Percentiles rank a stretch among this genome's conserved stretches.
Evolutionary conservation across 2,113 vertebrate species (phyloP).

Genomic region (Serilophus lunatus): DNA sequence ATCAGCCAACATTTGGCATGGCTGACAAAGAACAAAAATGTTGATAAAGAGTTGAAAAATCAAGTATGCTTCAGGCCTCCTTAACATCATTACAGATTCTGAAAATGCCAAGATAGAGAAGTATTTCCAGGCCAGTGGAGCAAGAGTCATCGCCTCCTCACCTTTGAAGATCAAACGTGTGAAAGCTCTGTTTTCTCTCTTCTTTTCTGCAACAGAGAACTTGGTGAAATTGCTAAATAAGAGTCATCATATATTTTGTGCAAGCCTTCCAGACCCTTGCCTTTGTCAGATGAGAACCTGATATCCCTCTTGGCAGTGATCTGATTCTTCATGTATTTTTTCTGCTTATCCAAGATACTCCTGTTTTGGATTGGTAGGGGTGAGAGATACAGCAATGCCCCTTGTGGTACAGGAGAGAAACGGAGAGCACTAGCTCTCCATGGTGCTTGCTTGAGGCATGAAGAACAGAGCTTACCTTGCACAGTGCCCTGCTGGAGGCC

Average conservation of each 20-base stretch:
- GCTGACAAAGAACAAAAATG: neutral
- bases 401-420: neutral
- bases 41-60: neutral
- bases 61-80: neutral
- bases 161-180: neutral
- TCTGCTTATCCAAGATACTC: neutral
- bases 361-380: neutral
- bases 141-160: neutral
- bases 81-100: neutral
- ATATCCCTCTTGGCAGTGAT: neutral
- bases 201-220: neutral
- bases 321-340: neutral
- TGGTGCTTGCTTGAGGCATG: neutral
- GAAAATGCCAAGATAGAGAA: neutral
- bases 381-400: rapidly evolving
- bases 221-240: neutral
- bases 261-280: neutral
- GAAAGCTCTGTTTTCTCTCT: neutral
- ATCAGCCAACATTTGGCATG: neutral
- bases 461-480: neutral
- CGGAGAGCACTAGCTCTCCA: neutral
- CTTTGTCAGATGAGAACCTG: neutral
- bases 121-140: neutral
- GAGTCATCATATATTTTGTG: neutral
- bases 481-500: neutral